Conservation (phyloP, 2,888 invertebrate species). For the Oscheius sp. region DNA sequence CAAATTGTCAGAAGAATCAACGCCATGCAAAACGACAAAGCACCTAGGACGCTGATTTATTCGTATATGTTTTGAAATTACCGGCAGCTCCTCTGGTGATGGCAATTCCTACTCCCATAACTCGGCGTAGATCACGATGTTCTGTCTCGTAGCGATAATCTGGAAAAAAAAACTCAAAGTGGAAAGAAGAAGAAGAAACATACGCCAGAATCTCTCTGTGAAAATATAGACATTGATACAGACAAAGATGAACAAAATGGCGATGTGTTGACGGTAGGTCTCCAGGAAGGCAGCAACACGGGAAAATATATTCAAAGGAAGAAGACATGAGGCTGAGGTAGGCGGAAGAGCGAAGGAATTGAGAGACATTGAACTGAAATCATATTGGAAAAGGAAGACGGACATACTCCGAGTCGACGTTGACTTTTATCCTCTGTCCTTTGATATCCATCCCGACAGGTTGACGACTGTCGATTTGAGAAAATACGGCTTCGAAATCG, state of each 20-base stretch:
- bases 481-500: slow-evolving; percentile 71
- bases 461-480: slow-evolving; percentile 58
- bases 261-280: slow-evolving; percentile 92
- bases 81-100: slow-evolving; percentile 82
- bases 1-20: slow-evolving; percentile 86
- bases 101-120: slow-evolving; percentile 96
- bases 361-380: slow-evolving; percentile 68
- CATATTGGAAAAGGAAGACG: not conserved
- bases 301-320: slow-evolving; percentile 25
- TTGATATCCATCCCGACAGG: slow-evolving; percentile 71
- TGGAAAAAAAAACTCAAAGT: slow-evolving; percentile 74
- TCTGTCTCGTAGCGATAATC: slow-evolving; percentile 96
- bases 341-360: slow-evolving; percentile 69
- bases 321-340: slow-evolving; percentile 29
- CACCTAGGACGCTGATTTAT: slow-evolving; percentile 78
- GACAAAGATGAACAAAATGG: slow-evolving; percentile 92
- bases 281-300: slow-evolving; percentile 84
- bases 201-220: slow-evolving; percentile 91
- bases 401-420: slow-evolving; percentile 37
- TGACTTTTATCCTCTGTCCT: slow-evolving; percentile 63
- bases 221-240: slow-evolving; percentile 93
- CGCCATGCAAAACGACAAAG: slow-evolving; percentile 92
- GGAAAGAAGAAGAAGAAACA: slow-evolving; percentile 62
- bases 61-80: slow-evolving; percentile 10
- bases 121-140: slow-evolving; percentile 91